Evolutionary conservation across 2,888 invertebrate species (phyloP), one percentile per base, ranked within the genome.

Genomic region (Diadromus collaris): DNA sequence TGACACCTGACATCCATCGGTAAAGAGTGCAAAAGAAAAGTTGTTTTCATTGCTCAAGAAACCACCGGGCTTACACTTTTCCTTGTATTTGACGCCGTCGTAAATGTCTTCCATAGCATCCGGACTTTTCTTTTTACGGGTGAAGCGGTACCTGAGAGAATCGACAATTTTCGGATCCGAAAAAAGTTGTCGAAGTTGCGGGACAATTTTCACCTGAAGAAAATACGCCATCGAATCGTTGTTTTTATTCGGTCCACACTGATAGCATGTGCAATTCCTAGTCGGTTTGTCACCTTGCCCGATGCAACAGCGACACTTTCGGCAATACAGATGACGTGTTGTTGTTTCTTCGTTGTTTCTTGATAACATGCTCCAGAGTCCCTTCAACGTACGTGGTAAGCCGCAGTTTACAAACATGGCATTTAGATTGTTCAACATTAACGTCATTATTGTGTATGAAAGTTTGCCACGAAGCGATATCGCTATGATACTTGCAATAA

Each of bases 21-120:
- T 78, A 16, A 71, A 75, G 2, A 80, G 5, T 7, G 71, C 54
- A 19, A 78, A 77, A 0, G 77, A 74, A 21, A 54, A 80, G 56
- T 80, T 78, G 16, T 56, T 24, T 2, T 56, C 48, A 54, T 71
- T 64, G 13, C 21, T 13, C 29, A 80, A 65, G 71, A 80, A 80
- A 29, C 69, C 58, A 5, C 77, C 77, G n/a, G 71, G 56, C 24
- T 21, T 27, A 34, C 58, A 16, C 10, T 75, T 27, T 58, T 54
- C 34, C 13, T 24, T 19, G 34, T 80, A 80, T n/a, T 60, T 54
- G 16, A 56, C 21, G 7, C 76, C 76, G 38, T 81, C 78, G 41
- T 70, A 81, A 4, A 81, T 67, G 46, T 78, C 81, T 70, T 78
- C 74, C 9, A 79, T 72, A 10, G 73, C 60, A 19, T 21, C 10